These are phyloP conservation scores for Acomys russatus DNA, from an alignment of 2,797 vertebrate genomes.

Conservation along the genomic window DNA sequence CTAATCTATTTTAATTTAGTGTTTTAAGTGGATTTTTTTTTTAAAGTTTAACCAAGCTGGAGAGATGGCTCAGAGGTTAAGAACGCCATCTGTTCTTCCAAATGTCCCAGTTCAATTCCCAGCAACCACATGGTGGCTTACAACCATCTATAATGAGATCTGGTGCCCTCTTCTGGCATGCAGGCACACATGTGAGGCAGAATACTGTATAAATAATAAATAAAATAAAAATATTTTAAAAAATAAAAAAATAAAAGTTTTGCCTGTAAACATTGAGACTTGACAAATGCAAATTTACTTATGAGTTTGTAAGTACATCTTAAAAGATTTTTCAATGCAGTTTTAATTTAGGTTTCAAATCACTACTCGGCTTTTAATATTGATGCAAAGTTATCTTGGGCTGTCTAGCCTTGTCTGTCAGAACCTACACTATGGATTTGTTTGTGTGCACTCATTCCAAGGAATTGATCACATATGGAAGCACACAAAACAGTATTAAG, in stretches of 20 bases:
- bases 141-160: no score
- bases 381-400: slow-evolving; percentile 30
- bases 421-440: not conserved
- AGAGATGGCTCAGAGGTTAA: no score
- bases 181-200: no score
- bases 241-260: not conserved
- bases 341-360: slow-evolving; percentile 28
- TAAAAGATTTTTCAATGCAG: not conserved
- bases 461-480: slow-evolving; percentile 18
- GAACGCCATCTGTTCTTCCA: no score
- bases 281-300: slow-evolving; percentile 23
- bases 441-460: not conserved
- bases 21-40: not conserved
- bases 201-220: no score
- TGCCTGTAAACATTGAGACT: slow-evolving; percentile 22
- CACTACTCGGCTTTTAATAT: not conserved
- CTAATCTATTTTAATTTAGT: slow-evolving; percentile 17
- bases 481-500: not conserved
- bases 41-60: no score
- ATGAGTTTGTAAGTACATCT: not conserved
- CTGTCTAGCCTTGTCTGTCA: not conserved
- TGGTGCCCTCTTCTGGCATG: no score
- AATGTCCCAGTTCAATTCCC: no score
- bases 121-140: no score
- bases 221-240: no score